phyloP scores from a whole-genome alignment of 2,797 vertebrate genomes.

The Sebastes nivosus region DNA sequence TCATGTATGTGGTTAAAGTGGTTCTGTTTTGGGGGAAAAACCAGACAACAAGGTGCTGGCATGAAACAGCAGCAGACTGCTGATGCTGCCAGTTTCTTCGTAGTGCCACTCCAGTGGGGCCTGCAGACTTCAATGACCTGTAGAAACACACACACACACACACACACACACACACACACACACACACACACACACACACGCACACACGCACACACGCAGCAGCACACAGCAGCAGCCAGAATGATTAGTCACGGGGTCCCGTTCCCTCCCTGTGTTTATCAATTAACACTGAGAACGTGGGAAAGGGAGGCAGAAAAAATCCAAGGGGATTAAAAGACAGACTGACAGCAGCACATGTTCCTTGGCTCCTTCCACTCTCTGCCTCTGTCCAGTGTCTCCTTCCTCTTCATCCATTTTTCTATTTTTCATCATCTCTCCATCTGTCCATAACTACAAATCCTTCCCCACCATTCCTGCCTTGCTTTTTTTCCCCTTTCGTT shows the following conservation, averaged over 20 bases:
- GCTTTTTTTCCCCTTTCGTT: constrained; percentile 1
- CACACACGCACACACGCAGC: constrained; percentile 25
- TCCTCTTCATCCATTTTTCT: constrained; percentile 30
- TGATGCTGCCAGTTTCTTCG: constrained; percentile 48
- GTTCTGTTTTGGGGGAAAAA: constrained; percentile 25
- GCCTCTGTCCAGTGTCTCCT: constrained; percentile 31
- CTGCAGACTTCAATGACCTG: constrained; percentile 51
- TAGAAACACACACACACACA: constrained; percentile 36
- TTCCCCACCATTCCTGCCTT: background rate
- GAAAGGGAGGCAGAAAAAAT: constrained; percentile 81
- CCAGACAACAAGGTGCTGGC: constrained; percentile 54
- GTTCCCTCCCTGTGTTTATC: constrained; percentile 82
- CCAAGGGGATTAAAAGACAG: constrained; percentile 80
- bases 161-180: constrained; percentile 30
- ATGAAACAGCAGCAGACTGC: constrained; percentile 38
- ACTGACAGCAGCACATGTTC: constrained; percentile 84
- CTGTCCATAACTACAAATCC: constrained; percentile 26
- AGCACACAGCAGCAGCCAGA: constrained; percentile 62
- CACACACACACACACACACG: constrained; percentile 28
- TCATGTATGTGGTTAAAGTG: background rate
- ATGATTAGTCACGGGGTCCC: constrained; percentile 79
- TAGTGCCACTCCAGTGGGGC: constrained; percentile 38
- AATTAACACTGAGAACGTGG: constrained; percentile 86
- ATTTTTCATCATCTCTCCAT: constrained; percentile 31
- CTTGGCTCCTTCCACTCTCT: constrained; percentile 43